A percentile compares a stretch with the other conserved stretches of the same genome.
Conservation (phyloP, 2,113 vertebrate species). For the Gadus macrocephalus region DNA sequence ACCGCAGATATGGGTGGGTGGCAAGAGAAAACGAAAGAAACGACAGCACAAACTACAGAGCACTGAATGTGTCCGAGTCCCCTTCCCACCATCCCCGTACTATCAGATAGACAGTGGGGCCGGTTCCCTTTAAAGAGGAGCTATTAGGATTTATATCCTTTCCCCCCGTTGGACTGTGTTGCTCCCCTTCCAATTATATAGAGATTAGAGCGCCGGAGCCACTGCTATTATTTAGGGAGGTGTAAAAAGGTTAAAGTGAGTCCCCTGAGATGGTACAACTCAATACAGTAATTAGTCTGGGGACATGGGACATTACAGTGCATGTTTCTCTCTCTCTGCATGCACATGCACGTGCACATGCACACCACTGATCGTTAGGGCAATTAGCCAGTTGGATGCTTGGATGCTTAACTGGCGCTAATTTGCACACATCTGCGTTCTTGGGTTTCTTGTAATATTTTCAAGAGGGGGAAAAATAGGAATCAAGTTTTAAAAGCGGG, state of each 20-base stretch:
- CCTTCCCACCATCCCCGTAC: too few relatives aligned
- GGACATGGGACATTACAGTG: conserved; percentile 32
- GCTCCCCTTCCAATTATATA: conserved; percentile 61
- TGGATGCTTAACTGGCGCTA: too few relatives aligned
- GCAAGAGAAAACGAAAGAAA: too few relatives aligned
- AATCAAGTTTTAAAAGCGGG: too few relatives aligned
- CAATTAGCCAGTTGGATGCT: too few relatives aligned
- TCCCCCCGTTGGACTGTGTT: conserved; percentile 47
- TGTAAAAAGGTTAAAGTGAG: conserved; percentile 57
- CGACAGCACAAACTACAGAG: too few relatives aligned
- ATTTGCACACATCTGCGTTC: too few relatives aligned
- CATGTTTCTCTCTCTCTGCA: conserved; percentile 31
- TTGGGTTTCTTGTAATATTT: too few relatives aligned
- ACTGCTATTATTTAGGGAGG: conserved; percentile 54
- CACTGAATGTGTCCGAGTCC: too few relatives aligned
- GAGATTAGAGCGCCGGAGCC: conserved; percentile 54
- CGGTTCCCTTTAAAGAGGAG: conserved; percentile 49
- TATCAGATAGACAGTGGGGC: conserved; percentile 44
- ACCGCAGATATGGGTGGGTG: too few relatives aligned
- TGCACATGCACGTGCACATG: not conserved
- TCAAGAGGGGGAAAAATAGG: too few relatives aligned
- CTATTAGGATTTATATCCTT: conserved; percentile 30
- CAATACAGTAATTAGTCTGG: conserved; percentile 51
- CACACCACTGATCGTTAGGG: too few relatives aligned
- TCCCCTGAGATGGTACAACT: conserved; percentile 42